Evolutionary conservation across 2,797 vertebrate genomes (phyloP).

Genomic region (Euthynnus affinis): DNA sequence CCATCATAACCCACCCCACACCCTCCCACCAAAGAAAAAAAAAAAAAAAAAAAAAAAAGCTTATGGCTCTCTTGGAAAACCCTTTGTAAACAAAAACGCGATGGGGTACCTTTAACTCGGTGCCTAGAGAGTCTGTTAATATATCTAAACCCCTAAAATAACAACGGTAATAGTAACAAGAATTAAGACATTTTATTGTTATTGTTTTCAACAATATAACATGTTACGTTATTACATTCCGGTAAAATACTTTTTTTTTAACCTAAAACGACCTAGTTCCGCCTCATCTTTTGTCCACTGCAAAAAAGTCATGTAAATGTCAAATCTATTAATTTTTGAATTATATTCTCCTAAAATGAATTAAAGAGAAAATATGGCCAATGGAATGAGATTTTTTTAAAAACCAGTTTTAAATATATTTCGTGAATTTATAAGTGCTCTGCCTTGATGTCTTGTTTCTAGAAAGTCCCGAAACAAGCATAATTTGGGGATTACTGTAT

Average conservation of each 20-base stretch:
- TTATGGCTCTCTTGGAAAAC: constrained; percentile 83
- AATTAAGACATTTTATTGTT: constrained; percentile 87
- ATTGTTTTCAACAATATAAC: constrained; percentile 85
- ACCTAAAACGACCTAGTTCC: constrained; percentile 46
- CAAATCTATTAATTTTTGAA: constrained; percentile 3
- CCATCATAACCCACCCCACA: constrained; percentile 37
- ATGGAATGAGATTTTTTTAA: not conserved
- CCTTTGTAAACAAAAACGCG: constrained; percentile 80
- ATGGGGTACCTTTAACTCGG: constrained; percentile 68
- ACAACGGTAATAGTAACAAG: constrained; percentile 82
- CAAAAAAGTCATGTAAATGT: constrained; percentile 47
- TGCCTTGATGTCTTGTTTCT: constrained; percentile 32
- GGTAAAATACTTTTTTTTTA: constrained; percentile 74
- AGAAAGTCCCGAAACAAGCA: constrained; percentile 32
- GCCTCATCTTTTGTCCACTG: constrained; percentile 63
- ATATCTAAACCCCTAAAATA: constrained; percentile 75
- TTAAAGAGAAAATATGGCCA: constrained; percentile 22
- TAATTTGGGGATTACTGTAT: constrained; percentile 6
- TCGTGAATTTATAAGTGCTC: constrained; percentile 56
- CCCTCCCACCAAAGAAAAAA: constrained; percentile 42
- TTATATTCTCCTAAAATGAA: constrained; percentile 21
- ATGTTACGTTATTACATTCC: constrained; percentile 82
- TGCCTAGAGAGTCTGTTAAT: constrained; percentile 71
- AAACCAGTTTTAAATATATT: constrained; percentile 6
- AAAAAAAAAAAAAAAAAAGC: constrained; percentile 62